Conservation (phyloP, 2,888 invertebrate species). For the Sussaba pulchella region DNA sequence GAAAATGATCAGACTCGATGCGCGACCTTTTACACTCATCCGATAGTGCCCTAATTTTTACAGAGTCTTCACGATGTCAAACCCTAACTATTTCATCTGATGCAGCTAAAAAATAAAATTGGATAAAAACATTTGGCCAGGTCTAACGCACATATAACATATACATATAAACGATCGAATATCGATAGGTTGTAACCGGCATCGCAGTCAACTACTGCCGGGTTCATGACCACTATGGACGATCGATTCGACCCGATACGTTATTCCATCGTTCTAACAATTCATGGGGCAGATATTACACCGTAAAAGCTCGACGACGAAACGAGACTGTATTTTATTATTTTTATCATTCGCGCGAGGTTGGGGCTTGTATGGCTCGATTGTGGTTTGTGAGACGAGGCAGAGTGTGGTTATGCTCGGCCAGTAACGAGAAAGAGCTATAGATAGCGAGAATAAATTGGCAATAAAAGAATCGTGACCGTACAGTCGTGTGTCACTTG, state of each 20-base stretch:
- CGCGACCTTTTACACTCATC: too few species aligned
- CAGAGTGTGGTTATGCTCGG: neutral
- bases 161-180: conserved; percentile 57
- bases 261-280: neutral
- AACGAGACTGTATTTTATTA: neutral
- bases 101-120: too few species aligned
- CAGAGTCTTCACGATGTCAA: too few species aligned
- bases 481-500: conserved; percentile 10
- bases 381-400: neutral
- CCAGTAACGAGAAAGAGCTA: conserved; percentile 2
- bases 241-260: neutral
- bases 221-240: conserved; percentile 25
- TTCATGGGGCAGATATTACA: neutral
- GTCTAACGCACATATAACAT: too few species aligned
- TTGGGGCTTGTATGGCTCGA: neutral
- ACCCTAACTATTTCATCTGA: too few species aligned
- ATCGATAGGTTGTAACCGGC: conserved; percentile 27
- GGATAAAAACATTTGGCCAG: too few species aligned
- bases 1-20: too few species aligned
- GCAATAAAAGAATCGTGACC: conserved; percentile 15
- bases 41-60: too few species aligned
- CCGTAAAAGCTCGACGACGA: neutral
- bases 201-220: conserved; percentile 1
- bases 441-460: conserved; percentile 19
- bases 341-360: neutral